Conservation (phyloP, 30 jellyfish, hydroid and myxozoan species). For the Pelagia noctiluca region DNA sequence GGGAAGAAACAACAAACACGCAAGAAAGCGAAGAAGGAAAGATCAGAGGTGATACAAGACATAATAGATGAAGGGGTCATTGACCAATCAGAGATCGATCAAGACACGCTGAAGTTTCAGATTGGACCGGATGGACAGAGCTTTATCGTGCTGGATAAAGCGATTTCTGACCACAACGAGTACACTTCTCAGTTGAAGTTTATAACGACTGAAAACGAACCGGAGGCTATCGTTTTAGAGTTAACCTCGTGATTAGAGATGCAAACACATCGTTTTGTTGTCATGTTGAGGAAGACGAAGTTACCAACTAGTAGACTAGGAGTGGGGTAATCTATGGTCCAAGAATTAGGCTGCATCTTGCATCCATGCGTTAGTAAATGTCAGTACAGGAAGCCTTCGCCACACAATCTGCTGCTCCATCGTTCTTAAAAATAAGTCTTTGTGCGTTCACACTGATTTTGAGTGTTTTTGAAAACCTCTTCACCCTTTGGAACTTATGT, state of each 20-base stretch:
- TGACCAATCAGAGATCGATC: not conserved
- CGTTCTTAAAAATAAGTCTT: too few relatives aligned
- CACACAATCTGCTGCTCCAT: too few relatives aligned
- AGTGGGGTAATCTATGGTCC: too few relatives aligned
- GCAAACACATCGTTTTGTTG: too few relatives aligned
- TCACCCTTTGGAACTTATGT: too few relatives aligned
- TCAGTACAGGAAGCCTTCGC: too few relatives aligned
- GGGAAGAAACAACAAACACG: not conserved
- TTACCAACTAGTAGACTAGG: too few relatives aligned
- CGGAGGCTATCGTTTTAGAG: not conserved
- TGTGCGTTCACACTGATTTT: too few relatives aligned
- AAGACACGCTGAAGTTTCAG: not conserved
- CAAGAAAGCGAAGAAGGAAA: not conserved
- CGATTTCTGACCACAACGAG: constrained; percentile 5
- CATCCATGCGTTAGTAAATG: too few relatives aligned
- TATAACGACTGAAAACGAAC: not conserved
- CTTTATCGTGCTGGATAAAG: not conserved
- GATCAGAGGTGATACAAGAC: not conserved
- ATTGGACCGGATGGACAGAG: constrained; percentile 17
- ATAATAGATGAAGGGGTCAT: constrained; percentile 1
- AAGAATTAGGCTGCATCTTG: too few relatives aligned
- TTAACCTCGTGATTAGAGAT: not conserved
- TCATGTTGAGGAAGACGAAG: too few relatives aligned
- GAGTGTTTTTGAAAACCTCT: too few relatives aligned
- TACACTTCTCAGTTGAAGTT: not conserved